Evolutionary conservation across 1,140 invertebrate genomes (phyloP).

Genomic region (Eriosoma lanigerum): DNA sequence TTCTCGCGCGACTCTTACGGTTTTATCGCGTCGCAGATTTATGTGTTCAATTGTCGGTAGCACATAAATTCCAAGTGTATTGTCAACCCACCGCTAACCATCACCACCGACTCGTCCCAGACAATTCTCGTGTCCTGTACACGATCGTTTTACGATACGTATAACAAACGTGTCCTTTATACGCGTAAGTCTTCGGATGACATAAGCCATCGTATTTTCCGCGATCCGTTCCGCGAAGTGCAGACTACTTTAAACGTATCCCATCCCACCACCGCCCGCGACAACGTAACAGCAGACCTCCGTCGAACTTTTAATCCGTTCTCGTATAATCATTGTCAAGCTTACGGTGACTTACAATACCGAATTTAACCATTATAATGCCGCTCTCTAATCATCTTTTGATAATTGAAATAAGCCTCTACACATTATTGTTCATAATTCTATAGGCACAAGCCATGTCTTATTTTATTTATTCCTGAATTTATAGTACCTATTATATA

Average conservation of each 20-base stretch:
- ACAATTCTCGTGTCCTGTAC: too few relatives aligned
- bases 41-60: constrained; percentile 25
- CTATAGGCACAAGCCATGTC: too few relatives aligned
- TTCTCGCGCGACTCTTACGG: constrained; percentile 3
- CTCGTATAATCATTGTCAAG: too few relatives aligned
- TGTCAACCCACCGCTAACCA: background rate
- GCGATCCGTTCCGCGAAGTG: background rate
- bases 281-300: background rate
- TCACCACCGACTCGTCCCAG: background rate
- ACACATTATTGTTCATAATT: too few relatives aligned
- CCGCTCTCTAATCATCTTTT: too few relatives aligned
- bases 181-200: background rate
- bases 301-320: background rate
- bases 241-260: background rate
- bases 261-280: background rate
- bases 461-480: too few relatives aligned
- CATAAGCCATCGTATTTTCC: background rate
- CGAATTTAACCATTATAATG: too few relatives aligned
- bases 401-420: too few relatives aligned
- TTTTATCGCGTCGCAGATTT: constrained; percentile 45
- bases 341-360: too few relatives aligned
- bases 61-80: constrained; percentile 38
- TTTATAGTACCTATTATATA: too few relatives aligned
- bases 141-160: too few relatives aligned
- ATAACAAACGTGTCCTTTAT: too few relatives aligned